phyloP scores from a whole-genome alignment of 1,140 invertebrate genomes.

The Drosophila varians region DNA sequence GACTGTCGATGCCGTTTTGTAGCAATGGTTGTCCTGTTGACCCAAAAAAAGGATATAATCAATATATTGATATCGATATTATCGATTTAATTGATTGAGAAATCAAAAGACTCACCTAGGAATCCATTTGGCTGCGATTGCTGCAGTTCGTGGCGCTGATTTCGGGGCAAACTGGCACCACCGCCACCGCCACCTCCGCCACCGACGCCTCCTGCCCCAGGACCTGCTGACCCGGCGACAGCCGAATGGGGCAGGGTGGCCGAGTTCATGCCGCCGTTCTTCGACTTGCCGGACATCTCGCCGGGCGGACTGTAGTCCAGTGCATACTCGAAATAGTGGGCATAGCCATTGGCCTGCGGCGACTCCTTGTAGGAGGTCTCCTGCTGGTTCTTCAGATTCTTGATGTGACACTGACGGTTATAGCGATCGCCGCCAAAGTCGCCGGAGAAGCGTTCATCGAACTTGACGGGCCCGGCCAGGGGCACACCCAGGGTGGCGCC shows the following conservation, averaged over 20 bases:
- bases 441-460: constrained; percentile 91
- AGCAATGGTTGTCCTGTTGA: constrained; percentile 85
- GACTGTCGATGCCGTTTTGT: constrained; percentile 89
- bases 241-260: constrained; percentile 77
- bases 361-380: constrained; percentile 85
- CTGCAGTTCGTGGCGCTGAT: constrained; percentile 70
- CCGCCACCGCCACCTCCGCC: constrained; percentile 23
- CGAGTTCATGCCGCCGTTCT: constrained; percentile 65
- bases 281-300: constrained; percentile 43
- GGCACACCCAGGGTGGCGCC: constrained; percentile 86
- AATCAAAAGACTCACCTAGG: constrained; percentile 55
- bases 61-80: neutral
- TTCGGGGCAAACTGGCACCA: constrained; percentile 72
- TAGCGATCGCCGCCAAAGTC: constrained; percentile 87
- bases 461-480: constrained; percentile 90
- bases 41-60: too few relatives aligned
- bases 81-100: neutral
- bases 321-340: constrained; percentile 93
- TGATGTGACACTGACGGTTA: constrained; percentile 66
- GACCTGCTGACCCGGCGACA: constrained; percentile 7
- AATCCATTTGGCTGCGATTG: constrained; percentile 72
- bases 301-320: constrained; percentile 92
- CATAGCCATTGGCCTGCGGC: constrained; percentile 90
- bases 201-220: constrained; percentile 18
- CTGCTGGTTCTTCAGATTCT: constrained; percentile 83